Conservation (phyloP, 2,888 invertebrate genomes). For the Dicycla oo region DNA sequence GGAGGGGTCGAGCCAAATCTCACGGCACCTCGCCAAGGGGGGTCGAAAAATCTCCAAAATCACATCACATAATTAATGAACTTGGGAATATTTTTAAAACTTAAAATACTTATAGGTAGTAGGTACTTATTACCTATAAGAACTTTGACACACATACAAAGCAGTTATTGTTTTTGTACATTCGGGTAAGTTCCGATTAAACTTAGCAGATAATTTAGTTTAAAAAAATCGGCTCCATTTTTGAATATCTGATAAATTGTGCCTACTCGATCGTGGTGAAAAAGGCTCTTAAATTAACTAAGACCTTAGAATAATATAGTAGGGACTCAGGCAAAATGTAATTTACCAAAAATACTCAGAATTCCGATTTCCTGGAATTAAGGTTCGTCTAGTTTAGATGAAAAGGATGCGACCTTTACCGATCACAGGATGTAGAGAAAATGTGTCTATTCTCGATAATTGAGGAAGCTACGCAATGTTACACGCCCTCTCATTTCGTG, state of each 20-base stretch:
- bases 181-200: not conserved
- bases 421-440: constrained; percentile 14
- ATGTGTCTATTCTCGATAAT: constrained; percentile 33
- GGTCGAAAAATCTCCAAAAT: no score
- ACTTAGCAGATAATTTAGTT: not conserved
- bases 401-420: constrained; percentile 26
- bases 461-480: constrained; percentile 23
- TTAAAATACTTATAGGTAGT: no score
- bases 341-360: constrained; percentile 1
- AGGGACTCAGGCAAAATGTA: not conserved
- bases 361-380: constrained; percentile 18
- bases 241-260: not conserved
- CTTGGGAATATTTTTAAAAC: no score
- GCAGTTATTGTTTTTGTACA: no score
- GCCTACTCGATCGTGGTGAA: not conserved
- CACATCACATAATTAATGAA: no score
- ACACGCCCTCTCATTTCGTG: constrained; percentile 24
- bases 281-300: not conserved
- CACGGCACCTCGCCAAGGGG: no score
- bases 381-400: constrained; percentile 37
- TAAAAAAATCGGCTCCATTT: not conserved
- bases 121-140: no score
- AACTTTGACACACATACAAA: no score
- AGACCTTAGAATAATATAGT: no score
- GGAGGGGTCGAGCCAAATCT: no score